Evolutionary conservation across 2,888 invertebrate species (phyloP), one percentile per base, ranked within the genome.

Genomic region (Xanthorhoe designata): DNA sequence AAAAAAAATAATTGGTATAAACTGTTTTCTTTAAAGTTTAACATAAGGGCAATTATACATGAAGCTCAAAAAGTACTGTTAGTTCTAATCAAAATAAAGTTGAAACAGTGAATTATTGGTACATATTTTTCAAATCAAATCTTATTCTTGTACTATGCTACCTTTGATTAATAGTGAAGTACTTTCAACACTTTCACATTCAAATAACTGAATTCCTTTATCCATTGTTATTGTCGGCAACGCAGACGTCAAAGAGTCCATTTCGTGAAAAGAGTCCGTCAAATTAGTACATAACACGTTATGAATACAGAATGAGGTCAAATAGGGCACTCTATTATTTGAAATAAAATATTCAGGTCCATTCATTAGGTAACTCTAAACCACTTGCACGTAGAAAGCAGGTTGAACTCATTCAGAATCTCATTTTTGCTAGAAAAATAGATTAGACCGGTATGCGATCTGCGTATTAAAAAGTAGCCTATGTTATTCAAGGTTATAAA

Each of bases 221-320:
- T 74, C 76, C 82, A 83, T 83, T 77, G 74, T 81, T 73, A 77
- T 66, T 71, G 78, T 86, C 91, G 90, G 89, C 87, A 79, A 80
- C 76, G 77, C 75, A 74, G 75, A 78, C 80, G 85, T 88, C 87
- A 90, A 90, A 90, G 89, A 84, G 83, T 82, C 84, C 84, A 84
- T 88, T 88, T 84, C 85, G 80, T 86, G 88, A 89, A 92, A 90
- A 87, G 88, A 85, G 85, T 85, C 83, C 89, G 87, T 91, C 90
- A 90, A 92, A 93, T 92, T 91, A 90, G 92, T 91, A 92, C 82
- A 91, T 91, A 91, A 84, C 90, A 81, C 87, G 87, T 77, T 85
- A 84, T 90, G 93, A 90, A 93, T 93, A 92, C 88, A 72, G 73
- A 92, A 92, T 92, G 91, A 92, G 92, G 91, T 91, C 89, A 90